Evolutionary conservation across 2,113 vertebrate species (phyloP), one percentile per base, ranked within the genome.

Genomic region (Sarotherodon lohbergeri): DNA sequence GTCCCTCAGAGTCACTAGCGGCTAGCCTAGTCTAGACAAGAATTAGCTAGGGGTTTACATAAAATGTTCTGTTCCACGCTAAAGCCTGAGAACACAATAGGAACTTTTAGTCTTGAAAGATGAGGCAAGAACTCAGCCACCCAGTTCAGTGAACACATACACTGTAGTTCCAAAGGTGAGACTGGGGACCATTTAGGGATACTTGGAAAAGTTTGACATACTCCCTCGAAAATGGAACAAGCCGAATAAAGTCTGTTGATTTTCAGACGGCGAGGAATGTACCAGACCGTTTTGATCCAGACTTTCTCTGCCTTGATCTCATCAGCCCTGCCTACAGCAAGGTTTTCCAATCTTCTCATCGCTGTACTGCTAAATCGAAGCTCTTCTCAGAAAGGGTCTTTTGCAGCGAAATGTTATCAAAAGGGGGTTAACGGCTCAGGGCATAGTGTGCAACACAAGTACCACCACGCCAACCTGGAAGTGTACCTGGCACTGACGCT

Each of bases 1-100:
- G 86, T 66, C 66, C 57, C 85, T 93, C 91, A 92, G 93, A 95
- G 92, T 95, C 93, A 91, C 85, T 90, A 90, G 84, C 90, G 88
- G 94, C 90, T 95, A 93, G 79, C 92, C 92, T 94, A 92, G 96
- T 96, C 96, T 96, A 96, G 96, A 97, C 96, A 94, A 93, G 95
- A 95, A 95, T 96, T 96, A 96, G 86, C 59, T 10, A 9, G 85
- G 90, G 95, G 85, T 92, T 96, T 96, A 95, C 91, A 93, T 91
- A 85, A 92, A 91, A 89, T 89, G 91, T 93, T 93, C 87, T 88
- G 93, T 93, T 46, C 24, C 76, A 86, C 34, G n/a, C 61, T 85
- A 92, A 96, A 95, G 88, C 84, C 79, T 41, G 66, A 7, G 7
- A 94, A 90, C 85, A 96, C 95, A 96, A 96, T 93, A 89, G 89